Conservation (phyloP, 2,888 invertebrate species). For the Baccha elongata region DNA sequence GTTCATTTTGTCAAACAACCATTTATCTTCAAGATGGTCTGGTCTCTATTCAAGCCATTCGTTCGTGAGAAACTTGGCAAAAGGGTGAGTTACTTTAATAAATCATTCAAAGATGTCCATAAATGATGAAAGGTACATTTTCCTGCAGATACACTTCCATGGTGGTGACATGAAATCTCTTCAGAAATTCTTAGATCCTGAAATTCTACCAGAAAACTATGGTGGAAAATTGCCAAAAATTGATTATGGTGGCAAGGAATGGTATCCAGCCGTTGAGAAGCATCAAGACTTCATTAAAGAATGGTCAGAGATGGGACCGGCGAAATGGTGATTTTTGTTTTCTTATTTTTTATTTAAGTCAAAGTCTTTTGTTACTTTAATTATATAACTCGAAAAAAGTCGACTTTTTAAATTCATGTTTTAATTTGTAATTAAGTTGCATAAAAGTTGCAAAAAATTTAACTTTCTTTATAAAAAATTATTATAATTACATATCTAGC, state of each 20-base stretch:
- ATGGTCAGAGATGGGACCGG: conserved; percentile 88
- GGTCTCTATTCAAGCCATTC: conserved; percentile 93
- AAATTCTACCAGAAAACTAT: conserved; percentile 89
- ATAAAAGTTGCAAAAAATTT: background rate
- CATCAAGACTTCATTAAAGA: conserved; percentile 86
- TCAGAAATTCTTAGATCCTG: conserved; percentile 88
- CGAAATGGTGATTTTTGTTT: conserved; percentile 81
- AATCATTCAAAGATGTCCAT: background rate
- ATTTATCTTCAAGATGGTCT: conserved; percentile 91
- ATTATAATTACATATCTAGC: background rate
- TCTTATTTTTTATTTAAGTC: background rate
- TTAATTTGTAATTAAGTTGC: background rate
- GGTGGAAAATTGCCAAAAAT: conserved; percentile 89
- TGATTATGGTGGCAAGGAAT: conserved; percentile 89
- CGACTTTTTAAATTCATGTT: background rate
- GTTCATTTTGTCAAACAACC: conserved; percentile 94
- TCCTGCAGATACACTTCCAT: conserved; percentile 90
- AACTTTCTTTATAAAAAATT: background rate
- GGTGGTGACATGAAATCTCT: conserved; percentile 90
- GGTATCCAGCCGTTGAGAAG: conserved; percentile 88
- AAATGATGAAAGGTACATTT: background rate
- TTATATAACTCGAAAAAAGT: conserved; percentile 44
- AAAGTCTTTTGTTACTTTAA: conserved; percentile 1
- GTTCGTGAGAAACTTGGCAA: conserved; percentile 90
- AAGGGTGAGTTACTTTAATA: conserved; percentile 86